phyloP scores from a whole-genome alignment of 2,888 invertebrate genomes.

The Calliopum simillimum region DNA sequence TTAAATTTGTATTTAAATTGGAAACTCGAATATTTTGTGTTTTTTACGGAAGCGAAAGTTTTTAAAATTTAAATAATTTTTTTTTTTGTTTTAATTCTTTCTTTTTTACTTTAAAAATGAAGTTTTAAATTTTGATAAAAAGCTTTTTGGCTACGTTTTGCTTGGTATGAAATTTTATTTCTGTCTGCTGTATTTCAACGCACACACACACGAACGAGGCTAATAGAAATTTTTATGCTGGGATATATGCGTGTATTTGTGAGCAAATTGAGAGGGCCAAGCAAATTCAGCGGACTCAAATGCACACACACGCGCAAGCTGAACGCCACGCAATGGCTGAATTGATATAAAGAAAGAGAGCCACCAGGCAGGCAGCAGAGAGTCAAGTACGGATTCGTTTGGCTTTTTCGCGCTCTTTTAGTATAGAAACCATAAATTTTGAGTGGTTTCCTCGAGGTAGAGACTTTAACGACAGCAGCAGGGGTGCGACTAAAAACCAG shows the following conservation, averaged over 20 bases:
- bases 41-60: background rate
- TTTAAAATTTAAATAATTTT: background rate
- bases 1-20: background rate
- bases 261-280: background rate
- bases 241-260: background rate
- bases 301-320: background rate
- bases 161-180: slow-evolving; percentile 23
- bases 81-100: background rate
- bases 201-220: slow-evolving; percentile 14
- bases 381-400: background rate
- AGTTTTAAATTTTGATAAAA: too few species aligned
- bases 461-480: background rate
- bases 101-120: background rate
- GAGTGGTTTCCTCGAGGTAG: background rate
- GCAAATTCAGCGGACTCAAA: slow-evolving; percentile 24
- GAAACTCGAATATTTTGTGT: background rate
- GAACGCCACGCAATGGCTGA: background rate
- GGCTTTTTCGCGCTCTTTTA: slow-evolving; percentile 14
- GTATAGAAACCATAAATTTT: slow-evolving; percentile 30
- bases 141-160: background rate
- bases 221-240: background rate
- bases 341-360: slow-evolving; percentile 8
- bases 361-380: background rate
- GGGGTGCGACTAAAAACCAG: background rate
- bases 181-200: slow-evolving; percentile 26